A percentile compares a stretch with the other conserved stretches of the same genome.
These are phyloP conservation scores for Thalpophila matura DNA, from an alignment of 2,888 invertebrate genomes.

Conservation along the genomic window DNA sequence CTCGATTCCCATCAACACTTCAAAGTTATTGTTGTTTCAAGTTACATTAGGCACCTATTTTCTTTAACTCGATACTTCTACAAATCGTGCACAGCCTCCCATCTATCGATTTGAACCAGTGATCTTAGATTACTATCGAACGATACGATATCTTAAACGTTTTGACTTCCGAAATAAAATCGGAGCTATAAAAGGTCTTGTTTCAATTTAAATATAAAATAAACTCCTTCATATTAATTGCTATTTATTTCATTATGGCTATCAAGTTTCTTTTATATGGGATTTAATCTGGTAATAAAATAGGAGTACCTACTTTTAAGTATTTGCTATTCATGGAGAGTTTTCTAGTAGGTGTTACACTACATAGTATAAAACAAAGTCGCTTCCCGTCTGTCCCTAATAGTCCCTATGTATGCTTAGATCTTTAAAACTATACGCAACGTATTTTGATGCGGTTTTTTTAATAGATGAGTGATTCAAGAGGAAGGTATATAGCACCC, in stretches of 20 bases:
- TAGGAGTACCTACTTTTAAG: slow-evolving; percentile 4
- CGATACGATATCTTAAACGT: slow-evolving; percentile 46
- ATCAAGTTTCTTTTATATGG: slow-evolving; percentile 25
- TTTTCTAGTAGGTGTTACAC: too few species aligned
- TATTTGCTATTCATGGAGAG: neutral
- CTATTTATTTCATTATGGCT: slow-evolving; percentile 35
- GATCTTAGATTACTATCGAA: slow-evolving; percentile 51
- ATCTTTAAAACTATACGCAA: too few species aligned
- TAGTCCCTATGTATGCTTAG: too few species aligned
- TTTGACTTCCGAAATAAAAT: slow-evolving; percentile 57
- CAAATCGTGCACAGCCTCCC: slow-evolving; percentile 30
- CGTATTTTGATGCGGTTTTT: too few species aligned
- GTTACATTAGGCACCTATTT: slow-evolving; percentile 40
- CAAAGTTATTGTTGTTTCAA: slow-evolving; percentile 35
- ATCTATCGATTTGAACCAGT: slow-evolving; percentile 41
- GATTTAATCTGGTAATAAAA: slow-evolving; percentile 31
- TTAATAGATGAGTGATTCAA: too few species aligned
- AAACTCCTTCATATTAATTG: slow-evolving; percentile 45
- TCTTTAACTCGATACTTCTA: slow-evolving; percentile 43
- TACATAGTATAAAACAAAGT: too few species aligned
- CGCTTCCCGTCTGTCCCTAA: too few species aligned
- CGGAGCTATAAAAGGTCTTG: slow-evolving; percentile 41
- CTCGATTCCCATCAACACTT: slow-evolving; percentile 32
- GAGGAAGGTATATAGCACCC: too few species aligned
- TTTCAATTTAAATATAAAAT: slow-evolving; percentile 10